phyloP scores from a whole-genome alignment of 2,797 vertebrate species.

The Holocentrus rufus region DNA sequence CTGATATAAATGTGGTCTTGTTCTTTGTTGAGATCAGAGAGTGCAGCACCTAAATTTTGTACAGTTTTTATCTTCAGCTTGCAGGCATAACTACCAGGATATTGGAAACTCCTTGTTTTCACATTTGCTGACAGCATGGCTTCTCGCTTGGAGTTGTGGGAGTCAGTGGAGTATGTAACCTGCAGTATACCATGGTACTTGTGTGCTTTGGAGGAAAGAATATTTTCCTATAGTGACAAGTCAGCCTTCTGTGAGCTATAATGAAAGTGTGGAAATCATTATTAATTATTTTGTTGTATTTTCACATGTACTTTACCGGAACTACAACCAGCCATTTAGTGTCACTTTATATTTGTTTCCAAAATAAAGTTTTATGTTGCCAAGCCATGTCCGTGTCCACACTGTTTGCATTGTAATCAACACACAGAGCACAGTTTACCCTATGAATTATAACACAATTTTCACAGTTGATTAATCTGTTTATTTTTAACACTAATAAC shows the following conservation, averaged over 20 bases:
- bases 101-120: constrained; percentile 6
- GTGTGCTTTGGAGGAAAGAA: constrained; percentile 30
- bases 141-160: constrained; percentile 32
- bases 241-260: constrained; percentile 39
- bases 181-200: constrained; percentile 12
- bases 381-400: background rate
- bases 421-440: no score
- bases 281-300: constrained; percentile 63
- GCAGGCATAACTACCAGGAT: constrained; percentile 13
- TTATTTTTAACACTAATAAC: constrained; percentile 8
- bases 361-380: constrained; percentile 57
- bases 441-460: background rate
- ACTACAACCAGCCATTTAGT: constrained; percentile 42
- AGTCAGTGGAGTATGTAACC: constrained; percentile 1
- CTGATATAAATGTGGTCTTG: constrained; percentile 44
- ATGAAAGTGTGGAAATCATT: constrained; percentile 41
- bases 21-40: constrained; percentile 40
- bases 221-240: constrained; percentile 34
- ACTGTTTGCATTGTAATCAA: no score
- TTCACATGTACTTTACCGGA: constrained; percentile 49
- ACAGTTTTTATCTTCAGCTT: constrained; percentile 36
- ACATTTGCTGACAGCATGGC: constrained; percentile 37
- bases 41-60: constrained; percentile 40
- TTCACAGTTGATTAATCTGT: background rate
- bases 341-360: constrained; percentile 64